Percentiles rank a stretch among this genome's conserved stretches.
Conservation (phyloP, 2,113 vertebrate species). For the Nematolebias whitei region DNA sequence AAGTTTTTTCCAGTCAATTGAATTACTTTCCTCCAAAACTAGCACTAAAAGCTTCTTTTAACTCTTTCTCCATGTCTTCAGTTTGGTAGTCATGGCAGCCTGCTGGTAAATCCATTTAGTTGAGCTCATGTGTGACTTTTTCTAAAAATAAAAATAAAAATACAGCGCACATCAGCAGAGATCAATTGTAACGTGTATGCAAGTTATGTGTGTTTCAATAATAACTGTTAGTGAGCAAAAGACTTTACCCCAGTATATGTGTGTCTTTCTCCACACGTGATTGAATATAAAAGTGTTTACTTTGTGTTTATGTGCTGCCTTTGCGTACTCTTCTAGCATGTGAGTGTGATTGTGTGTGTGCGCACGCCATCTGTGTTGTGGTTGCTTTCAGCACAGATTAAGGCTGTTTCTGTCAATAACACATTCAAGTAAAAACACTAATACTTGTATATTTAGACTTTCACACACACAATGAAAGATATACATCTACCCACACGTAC, state of each 20-base stretch:
- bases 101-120: constrained; percentile 55
- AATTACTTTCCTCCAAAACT: constrained; percentile 26
- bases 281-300: neutral
- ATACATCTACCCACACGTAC: constrained; percentile 4
- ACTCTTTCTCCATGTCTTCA: constrained; percentile 31
- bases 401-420: constrained; percentile 23
- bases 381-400: constrained; percentile 36
- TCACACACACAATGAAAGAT: neutral
- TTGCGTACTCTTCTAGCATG: neutral
- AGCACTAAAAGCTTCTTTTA: constrained; percentile 34
- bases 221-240: neutral
- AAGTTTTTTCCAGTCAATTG: neutral
- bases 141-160: constrained; percentile 35
- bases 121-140: constrained; percentile 44
- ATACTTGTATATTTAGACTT: constrained; percentile 15
- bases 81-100: constrained; percentile 35
- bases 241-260: constrained; percentile 3
- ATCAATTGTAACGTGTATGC: constrained; percentile 18
- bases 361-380: constrained; percentile 55
- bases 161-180: constrained; percentile 13
- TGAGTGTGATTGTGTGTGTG: neutral
- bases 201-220: neutral
- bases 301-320: constrained; percentile 8
- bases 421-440: constrained; percentile 28
- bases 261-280: neutral